Evolutionary conservation across 2,888 invertebrate genomes (phyloP), one percentile per base, ranked within the genome.

Genomic region (Rhagonycha fulva): DNA sequence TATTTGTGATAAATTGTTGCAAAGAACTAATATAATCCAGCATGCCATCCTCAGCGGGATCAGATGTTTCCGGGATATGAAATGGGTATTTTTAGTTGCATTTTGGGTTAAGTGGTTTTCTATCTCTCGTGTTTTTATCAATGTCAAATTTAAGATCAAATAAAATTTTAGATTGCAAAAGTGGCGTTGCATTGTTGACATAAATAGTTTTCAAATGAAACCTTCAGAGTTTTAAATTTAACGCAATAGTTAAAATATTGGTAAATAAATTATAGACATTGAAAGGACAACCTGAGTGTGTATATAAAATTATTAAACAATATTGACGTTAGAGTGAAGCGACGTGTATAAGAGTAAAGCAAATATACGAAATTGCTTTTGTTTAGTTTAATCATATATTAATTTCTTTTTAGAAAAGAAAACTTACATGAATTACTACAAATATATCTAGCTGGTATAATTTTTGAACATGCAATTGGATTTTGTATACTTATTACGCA

Each of bases 81-180:
- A 74, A 79, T 79, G 79, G 79, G 76, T 80, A 80, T 80, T 79
- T 80, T 80, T 72, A 78, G 77, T 77, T 80, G 80, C 78, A 80
- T 79, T 82, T 81, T 80, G 79, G 80, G 82, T 81, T 84, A 84
- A 84, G 84, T 84, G 84, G 83, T 84, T 84, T 84, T 82, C 83
- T 83, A 84, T 84, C 83, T 81, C 78, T 76, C 77, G 75, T 81
- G 72, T 82, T 84, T 83, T 83, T 83, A 83, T 84, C 84, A 83
- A 81, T 83, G 83, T 83, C 83, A 81, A 81, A 82, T 76, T 77
- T 78, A 62, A 62, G 30, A 71, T 32, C 68, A 72, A 76, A 76
- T 69, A 66, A 66, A 66, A 26, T 66, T 66, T 26, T 66, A 66
- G 26, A 66, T 66, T 66, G 24, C n/a, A 66, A 24, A 66, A 66